Conservation (phyloP, 2,113 vertebrate genomes). For the Sander lucioperca region DNA sequence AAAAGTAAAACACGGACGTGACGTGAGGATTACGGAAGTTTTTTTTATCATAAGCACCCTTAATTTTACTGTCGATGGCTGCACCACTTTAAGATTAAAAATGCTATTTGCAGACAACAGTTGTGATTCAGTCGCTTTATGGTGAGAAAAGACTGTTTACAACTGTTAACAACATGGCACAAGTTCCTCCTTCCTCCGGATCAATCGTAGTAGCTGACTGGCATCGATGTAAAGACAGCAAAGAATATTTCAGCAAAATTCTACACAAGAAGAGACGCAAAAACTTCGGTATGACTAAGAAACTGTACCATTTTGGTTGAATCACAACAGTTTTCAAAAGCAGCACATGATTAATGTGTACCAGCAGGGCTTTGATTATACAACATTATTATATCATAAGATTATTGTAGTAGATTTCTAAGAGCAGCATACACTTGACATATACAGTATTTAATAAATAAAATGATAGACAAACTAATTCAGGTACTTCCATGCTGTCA, state of each 20-base stretch:
- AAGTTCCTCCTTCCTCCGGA: constrained; percentile 63
- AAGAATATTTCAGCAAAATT: constrained; percentile 87
- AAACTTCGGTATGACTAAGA: constrained; percentile 85
- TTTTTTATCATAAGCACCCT: no score
- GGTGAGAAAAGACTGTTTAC: background rate
- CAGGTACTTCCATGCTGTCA: background rate
- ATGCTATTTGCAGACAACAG: fast-evolving
- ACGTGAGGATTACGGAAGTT: constrained; percentile 2
- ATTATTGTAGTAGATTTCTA: background rate
- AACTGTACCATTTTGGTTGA: background rate
- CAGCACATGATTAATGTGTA: background rate
- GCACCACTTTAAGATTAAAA: background rate
- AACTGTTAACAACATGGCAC: constrained; percentile 49
- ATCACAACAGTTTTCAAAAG: background rate
- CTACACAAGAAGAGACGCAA: constrained; percentile 86
- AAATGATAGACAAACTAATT: background rate
- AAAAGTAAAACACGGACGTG: constrained; percentile 37
- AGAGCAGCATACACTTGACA: background rate
- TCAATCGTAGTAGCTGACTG: constrained; percentile 86
- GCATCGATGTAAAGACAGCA: constrained; percentile 87
- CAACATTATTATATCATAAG: no score
- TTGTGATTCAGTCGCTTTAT: background rate
- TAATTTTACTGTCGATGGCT: background rate
- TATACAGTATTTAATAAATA: no score
- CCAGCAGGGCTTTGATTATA: background rate